Evolutionary conservation across 2,888 invertebrate genomes (phyloP), one percentile per base, ranked within the genome.

Genomic region (Buathra laborator): DNA sequence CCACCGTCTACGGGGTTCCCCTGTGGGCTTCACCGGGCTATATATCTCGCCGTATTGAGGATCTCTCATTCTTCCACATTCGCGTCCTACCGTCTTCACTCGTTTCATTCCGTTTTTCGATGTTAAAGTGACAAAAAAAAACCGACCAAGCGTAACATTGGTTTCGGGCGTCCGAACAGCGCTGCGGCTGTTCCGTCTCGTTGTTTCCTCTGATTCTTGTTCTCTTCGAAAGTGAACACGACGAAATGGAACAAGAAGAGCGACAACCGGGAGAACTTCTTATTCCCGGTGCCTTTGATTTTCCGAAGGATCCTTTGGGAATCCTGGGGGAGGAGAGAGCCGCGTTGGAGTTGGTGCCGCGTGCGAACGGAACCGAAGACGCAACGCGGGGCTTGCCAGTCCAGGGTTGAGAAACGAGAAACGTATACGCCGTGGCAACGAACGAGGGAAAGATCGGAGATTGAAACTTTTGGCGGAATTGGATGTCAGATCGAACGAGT

Each of bases 391-490:
- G 70, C 43, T 59, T 59, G 78, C 59, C 46, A 43, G 51, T 56
- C 70, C 37, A 56, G 64, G 66, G 64, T 59, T 24, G 78, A 62
- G 78, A 46, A 70, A 19, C 16, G 64, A 71, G 48, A 32, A 53
- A 56, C 74, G 32, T 64, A 46, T 32, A 74, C 62, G 48, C 82
- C 82, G 85, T 81, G 86, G 80, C 85, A 86, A 80, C 79, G 81
- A 86, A 84, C 85, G 84, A 86, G 83, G 80, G 87, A 81, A 86
- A 87, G 89, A 89, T 89, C 88, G 88, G 87, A 91, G 92, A 91
- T 92, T 91, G 92, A 91, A 92, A 91, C 91, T 91, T 91, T 87
- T 90, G 89, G 85, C 86, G 89, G 89, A 91, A 92, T 91, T 91
- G 91, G 90, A 90, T 91, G 91, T 90, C 91, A 90, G 90, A 90